These are phyloP conservation scores for Campylomormyrus tamandua DNA, from an alignment of 2,113 vertebrate species.

Conservation along the genomic window DNA sequence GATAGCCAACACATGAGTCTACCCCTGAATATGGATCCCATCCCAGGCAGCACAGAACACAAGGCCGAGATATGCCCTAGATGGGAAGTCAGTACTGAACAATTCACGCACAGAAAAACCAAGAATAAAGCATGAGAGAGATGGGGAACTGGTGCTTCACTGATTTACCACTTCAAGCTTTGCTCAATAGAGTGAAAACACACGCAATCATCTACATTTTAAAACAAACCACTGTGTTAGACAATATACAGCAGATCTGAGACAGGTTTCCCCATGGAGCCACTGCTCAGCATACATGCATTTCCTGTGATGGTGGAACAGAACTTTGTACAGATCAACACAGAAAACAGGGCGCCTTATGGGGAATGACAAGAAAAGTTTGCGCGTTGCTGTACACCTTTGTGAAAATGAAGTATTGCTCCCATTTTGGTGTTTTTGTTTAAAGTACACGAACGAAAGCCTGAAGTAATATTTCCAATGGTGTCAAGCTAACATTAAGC, in stretches of 20 bases:
- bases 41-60: neutral
- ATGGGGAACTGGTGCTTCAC: neutral
- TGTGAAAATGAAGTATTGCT: neutral
- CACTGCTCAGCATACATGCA: neutral
- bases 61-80: neutral
- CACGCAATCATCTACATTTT: neutral
- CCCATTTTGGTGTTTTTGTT: neutral
- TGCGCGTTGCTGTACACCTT: neutral
- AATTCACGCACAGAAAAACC: neutral
- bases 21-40: neutral
- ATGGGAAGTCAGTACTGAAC: neutral
- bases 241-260: neutral
- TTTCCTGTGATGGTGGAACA: constrained; percentile 6
- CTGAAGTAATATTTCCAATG: neutral
- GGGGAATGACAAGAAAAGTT: neutral
- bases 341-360: neutral
- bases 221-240: neutral
- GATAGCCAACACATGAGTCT: neutral
- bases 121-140: neutral
- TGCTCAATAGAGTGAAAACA: neutral
- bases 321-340: neutral
- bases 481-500: neutral
- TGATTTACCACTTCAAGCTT: neutral
- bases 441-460: neutral
- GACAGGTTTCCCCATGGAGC: neutral